A percentile compares a stretch with the other conserved stretches of the same genome.
Evolutionary conservation across 1,140 invertebrate species (phyloP).

Genomic region (Augochlora pura): DNA sequence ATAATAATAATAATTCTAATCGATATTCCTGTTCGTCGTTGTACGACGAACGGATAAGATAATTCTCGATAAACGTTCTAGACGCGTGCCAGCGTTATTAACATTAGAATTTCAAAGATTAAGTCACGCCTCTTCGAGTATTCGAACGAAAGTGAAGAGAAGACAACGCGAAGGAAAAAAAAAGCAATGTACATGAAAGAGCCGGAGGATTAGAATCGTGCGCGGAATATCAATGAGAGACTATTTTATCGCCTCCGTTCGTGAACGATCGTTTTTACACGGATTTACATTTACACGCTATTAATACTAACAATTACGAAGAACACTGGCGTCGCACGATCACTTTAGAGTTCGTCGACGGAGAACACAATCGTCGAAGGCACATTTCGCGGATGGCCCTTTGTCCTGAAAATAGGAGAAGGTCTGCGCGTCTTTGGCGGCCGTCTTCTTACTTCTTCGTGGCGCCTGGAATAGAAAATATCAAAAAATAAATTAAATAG

Average conservation of each 20-base stretch:
- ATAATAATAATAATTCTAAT: not conserved
- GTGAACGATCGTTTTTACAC: not conserved
- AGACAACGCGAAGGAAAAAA: not conserved
- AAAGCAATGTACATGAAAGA: constrained; percentile 11
- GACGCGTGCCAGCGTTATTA: not conserved
- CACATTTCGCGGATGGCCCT: not conserved
- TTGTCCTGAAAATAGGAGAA: not conserved
- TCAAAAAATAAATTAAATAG: too few species aligned
- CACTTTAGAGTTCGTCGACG: not conserved
- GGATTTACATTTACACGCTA: constrained; percentile 30
- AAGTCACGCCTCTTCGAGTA: constrained; percentile 7
- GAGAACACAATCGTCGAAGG: not conserved
- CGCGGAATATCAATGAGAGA: not conserved
- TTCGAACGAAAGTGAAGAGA: not conserved
- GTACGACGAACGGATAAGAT: not conserved
- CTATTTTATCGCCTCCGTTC: not conserved
- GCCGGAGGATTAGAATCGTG: too few species aligned
- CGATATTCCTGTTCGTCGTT: not conserved
- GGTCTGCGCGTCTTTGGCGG: too few species aligned
- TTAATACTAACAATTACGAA: constrained; percentile 35
- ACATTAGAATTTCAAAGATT: not conserved
- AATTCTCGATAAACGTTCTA: not conserved
- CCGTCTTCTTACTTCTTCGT: constrained; percentile 40
- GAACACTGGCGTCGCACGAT: not conserved
- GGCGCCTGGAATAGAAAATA: constrained; percentile 23